phyloP scores from a whole-genome alignment of 2,888 invertebrate genomes.

The Erebia epiphron region DNA sequence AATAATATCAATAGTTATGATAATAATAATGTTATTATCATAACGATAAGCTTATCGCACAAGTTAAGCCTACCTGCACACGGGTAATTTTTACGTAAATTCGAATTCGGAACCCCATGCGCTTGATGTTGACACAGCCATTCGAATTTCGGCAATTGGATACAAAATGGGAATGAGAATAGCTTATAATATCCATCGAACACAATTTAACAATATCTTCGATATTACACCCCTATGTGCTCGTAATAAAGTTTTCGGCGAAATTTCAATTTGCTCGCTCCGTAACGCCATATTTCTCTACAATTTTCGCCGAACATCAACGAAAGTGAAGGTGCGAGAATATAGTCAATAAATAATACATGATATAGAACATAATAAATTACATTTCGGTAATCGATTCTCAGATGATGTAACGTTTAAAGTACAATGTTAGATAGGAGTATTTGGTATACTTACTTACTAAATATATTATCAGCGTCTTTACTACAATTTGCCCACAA shows the following conservation, averaged over 20 bases:
- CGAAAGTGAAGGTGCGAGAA: constrained; percentile 38
- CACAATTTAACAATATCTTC: constrained; percentile 18
- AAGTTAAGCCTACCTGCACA: too few species aligned
- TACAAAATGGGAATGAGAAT: constrained; percentile 9
- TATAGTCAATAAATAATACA: constrained; percentile 43
- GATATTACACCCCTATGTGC: constrained; percentile 28
- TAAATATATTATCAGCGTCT: too few species aligned
- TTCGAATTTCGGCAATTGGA: neutral
- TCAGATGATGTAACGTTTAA: constrained; percentile 22
- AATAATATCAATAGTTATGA: too few species aligned
- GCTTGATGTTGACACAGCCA: too few species aligned
- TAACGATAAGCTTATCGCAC: too few species aligned
- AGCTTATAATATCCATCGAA: constrained; percentile 5
- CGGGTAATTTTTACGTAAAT: too few species aligned
- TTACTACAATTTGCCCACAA: too few species aligned
- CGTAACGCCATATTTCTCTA: constrained; percentile 34
- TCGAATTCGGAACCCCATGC: too few species aligned
- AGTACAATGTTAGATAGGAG: neutral
- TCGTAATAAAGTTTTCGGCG: constrained; percentile 36
- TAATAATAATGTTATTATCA: too few species aligned
- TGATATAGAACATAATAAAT: constrained; percentile 42
- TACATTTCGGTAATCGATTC: constrained; percentile 44
- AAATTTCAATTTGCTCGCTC: constrained; percentile 36
- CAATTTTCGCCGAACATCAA: constrained; percentile 34
- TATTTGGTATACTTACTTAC: too few species aligned